phyloP scores from a whole-genome alignment of 2,797 vertebrate genomes.

The Pristis pectinata region DNA sequence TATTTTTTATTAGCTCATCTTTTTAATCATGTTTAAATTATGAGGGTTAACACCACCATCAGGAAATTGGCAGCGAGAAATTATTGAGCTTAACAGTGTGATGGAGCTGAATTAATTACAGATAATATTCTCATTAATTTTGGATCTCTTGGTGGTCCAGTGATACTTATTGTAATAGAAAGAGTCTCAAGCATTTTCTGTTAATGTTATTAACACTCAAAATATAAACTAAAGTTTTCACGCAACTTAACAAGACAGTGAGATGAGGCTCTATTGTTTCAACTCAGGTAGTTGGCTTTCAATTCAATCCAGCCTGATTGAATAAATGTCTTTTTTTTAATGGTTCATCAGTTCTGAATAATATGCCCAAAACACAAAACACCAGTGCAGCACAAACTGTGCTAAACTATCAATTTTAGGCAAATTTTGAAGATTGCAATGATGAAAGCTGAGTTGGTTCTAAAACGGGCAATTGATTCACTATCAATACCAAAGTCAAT shows the following conservation, averaged over 20 bases:
- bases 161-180: background rate
- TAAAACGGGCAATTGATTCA: background rate
- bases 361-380: too few species aligned
- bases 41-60: background rate
- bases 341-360: background rate
- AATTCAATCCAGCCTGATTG: background rate
- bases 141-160: background rate
- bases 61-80: background rate
- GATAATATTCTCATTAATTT: background rate
- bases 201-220: background rate
- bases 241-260: background rate
- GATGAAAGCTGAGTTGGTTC: background rate
- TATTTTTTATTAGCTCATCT: background rate
- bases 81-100: conserved; percentile 1
- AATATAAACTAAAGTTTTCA: background rate
- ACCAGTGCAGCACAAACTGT: background rate
- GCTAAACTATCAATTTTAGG: background rate
- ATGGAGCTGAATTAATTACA: background rate
- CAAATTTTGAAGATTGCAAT: background rate
- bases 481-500: too few species aligned
- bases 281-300: background rate
- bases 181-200: background rate
- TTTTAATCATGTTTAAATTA: background rate
- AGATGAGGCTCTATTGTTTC: background rate
- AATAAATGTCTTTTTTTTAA: background rate